Evolutionary conservation across 2,797 vertebrate genomes (phyloP).

Genomic region (Alfaro cultratus): DNA sequence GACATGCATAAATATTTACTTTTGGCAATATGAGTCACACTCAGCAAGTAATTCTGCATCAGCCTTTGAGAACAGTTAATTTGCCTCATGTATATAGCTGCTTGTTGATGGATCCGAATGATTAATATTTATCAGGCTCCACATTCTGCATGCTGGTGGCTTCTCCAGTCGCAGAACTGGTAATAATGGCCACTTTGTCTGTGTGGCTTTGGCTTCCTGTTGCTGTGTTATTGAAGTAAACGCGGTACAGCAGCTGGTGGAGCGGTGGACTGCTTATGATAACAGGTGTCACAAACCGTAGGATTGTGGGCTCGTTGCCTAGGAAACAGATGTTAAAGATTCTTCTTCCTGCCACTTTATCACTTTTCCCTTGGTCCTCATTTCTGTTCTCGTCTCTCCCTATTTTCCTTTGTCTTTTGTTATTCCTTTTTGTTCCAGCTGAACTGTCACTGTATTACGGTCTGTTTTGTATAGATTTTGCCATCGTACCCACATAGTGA

Average conservation of each 20-base stretch:
- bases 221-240: constrained; percentile 55
- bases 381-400: constrained; percentile 24
- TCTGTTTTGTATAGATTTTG: constrained; percentile 16
- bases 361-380: constrained; percentile 27
- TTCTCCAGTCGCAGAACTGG: constrained; percentile 48
- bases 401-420: constrained; percentile 9
- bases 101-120: constrained; percentile 55
- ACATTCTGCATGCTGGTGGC: constrained; percentile 36
- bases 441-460: constrained; percentile 28
- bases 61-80: constrained; percentile 37
- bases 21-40: constrained; percentile 19
- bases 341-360: constrained; percentile 39
- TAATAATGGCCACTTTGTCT: constrained; percentile 63
- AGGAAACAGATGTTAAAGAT: constrained; percentile 73
- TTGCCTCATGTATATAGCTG: constrained; percentile 42
- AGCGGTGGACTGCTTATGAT: constrained; percentile 59
- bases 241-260: constrained; percentile 58
- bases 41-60: constrained; percentile 20
- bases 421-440: constrained; percentile 18
- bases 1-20: constrained; percentile 43
- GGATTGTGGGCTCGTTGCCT: constrained; percentile 66
- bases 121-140: constrained; percentile 55
- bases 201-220: constrained; percentile 54
- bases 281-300: constrained; percentile 69
- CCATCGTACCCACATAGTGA: constrained; percentile 1